Conservation (phyloP, 2,797 vertebrate genomes). For the Gastrophryne carolinensis region DNA sequence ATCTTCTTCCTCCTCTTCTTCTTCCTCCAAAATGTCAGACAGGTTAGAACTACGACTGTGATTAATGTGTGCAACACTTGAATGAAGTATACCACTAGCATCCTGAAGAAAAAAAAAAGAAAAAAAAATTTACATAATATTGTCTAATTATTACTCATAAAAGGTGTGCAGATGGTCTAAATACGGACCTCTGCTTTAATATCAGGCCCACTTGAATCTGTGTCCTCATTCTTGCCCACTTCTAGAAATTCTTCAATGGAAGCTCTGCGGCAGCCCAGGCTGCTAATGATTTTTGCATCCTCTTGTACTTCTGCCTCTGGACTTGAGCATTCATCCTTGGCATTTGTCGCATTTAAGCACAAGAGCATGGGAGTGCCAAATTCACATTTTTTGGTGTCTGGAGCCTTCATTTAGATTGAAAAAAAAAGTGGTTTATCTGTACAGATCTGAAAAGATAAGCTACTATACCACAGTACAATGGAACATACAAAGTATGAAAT, state of each 20-base stretch:
- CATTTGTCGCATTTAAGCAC: background rate
- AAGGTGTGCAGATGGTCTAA: background rate
- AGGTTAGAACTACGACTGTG: conserved; percentile 89
- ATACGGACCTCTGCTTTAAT: conserved; percentile 22
- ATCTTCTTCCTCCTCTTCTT: conserved; percentile 61
- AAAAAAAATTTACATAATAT: background rate
- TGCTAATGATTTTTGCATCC: fast-evolving
- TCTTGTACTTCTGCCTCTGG: conserved; percentile 13
- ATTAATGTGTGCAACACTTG: conserved; percentile 67
- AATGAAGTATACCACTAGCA: conserved; percentile 58
- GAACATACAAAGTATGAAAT: too few relatives aligned
- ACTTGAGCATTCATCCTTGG: conserved; percentile 40
- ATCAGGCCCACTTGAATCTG: conserved; percentile 58
- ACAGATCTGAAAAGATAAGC: too few relatives aligned
- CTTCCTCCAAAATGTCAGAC: conserved; percentile 93
- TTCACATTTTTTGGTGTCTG: background rate
- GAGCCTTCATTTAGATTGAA: conserved; percentile 49
- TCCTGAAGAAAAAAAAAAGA: conserved; percentile 55
- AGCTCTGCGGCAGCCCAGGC: conserved; percentile 47
- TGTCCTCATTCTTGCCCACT: background rate
- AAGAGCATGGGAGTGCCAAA: fast-evolving
- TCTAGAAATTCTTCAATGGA: conserved; percentile 52
- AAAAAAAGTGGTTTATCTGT: too few relatives aligned
- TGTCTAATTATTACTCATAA: background rate
- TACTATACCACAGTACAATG: too few relatives aligned